Percentiles rank a stretch among this genome's conserved stretches.
These are phyloP conservation scores for Sphaerophoria rueppellii DNA, from an alignment of 2,888 invertebrate species.

Conservation along the genomic window DNA sequence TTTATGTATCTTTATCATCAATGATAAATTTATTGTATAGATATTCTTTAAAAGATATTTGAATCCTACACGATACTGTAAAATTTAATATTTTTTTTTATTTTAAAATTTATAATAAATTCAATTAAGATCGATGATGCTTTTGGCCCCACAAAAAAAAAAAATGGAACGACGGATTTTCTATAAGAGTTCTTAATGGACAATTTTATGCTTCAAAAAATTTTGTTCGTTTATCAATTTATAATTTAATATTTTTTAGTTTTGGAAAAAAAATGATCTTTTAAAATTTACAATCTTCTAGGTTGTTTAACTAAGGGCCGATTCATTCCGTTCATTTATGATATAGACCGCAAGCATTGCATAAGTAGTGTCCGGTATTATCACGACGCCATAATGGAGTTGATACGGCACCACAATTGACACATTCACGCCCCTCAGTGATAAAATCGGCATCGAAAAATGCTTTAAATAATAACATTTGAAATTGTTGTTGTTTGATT, in stretches of 20 bases:
- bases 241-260: conserved; percentile 68
- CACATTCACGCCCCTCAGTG: conserved; percentile 97
- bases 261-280: conserved; percentile 64
- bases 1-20: conserved; percentile 48
- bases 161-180: conserved; percentile 79
- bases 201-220: conserved; percentile 75
- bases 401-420: conserved; percentile 98
- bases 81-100: conserved; percentile 40
- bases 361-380: conserved; percentile 99
- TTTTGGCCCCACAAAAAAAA: conserved; percentile 63
- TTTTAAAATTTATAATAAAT: conserved; percentile 80
- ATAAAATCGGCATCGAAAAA: conserved; percentile 83
- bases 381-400: conserved; percentile 99
- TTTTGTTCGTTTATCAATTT: conserved; percentile 78
- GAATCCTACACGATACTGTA: conserved; percentile 50
- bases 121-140: conserved; percentile 80
- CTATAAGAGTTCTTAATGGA: conserved; percentile 79
- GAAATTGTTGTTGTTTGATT: conserved; percentile 63
- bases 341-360: conserved; percentile 99
- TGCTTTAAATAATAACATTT: conserved; percentile 79
- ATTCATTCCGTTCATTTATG: conserved; percentile 98
- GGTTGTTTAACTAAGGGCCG: conserved; percentile 95
- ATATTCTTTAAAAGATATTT: conserved; percentile 57
- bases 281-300: conserved; percentile 88
- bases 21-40: conserved; percentile 53